Evolutionary conservation across 2,113 vertebrate genomes (phyloP).

Genomic region (Solea senegalensis): DNA sequence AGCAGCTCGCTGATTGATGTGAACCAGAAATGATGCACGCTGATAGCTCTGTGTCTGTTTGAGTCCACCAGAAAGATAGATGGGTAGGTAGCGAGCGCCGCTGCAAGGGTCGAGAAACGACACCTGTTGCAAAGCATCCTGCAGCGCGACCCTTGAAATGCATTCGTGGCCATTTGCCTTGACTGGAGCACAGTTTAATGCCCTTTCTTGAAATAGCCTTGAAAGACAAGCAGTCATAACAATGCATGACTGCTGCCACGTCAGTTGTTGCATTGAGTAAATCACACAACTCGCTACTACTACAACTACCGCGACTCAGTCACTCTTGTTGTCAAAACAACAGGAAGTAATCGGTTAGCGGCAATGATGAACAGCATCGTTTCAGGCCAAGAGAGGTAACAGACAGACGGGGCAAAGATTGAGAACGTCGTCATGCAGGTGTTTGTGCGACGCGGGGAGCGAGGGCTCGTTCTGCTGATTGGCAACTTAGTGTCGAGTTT

Average conservation of each 20-base stretch:
- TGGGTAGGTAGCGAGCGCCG: slow-evolving; percentile 56
- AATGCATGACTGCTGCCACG: slow-evolving; percentile 44
- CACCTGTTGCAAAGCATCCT: slow-evolving; percentile 44
- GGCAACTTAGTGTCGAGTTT: slow-evolving; percentile 53
- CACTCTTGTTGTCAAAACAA: slow-evolving; percentile 49
- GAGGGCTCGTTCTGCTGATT: slow-evolving; percentile 44
- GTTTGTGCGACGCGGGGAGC: slow-evolving; percentile 5
- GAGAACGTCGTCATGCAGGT: slow-evolving; percentile 30
- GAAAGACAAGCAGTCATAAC: slow-evolving; percentile 54
- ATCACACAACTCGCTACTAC: not conserved
- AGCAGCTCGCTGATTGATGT: slow-evolving; percentile 63
- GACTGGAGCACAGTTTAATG: slow-evolving; percentile 52
- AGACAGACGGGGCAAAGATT: slow-evolving; percentile 38
- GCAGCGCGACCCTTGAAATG: slow-evolving; percentile 34
- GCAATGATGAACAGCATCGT: slow-evolving; percentile 41
- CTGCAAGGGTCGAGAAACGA: not conserved
- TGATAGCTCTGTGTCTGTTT: slow-evolving; percentile 66
- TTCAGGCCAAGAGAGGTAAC: slow-evolving; percentile 38
- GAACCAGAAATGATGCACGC: slow-evolving; percentile 64
- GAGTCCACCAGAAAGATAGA: slow-evolving; percentile 59
- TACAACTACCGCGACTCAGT: slow-evolving; percentile 7
- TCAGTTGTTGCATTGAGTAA: slow-evolving; percentile 31
- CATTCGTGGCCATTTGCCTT: slow-evolving; percentile 48
- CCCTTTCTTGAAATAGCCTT: slow-evolving; percentile 64
- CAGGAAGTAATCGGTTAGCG: slow-evolving; percentile 43